A percentile compares a stretch with the other conserved stretches of the same genome.
phyloP scores from a whole-genome alignment of 2,797 vertebrate species.

The Apogon hyalosoma region DNA sequence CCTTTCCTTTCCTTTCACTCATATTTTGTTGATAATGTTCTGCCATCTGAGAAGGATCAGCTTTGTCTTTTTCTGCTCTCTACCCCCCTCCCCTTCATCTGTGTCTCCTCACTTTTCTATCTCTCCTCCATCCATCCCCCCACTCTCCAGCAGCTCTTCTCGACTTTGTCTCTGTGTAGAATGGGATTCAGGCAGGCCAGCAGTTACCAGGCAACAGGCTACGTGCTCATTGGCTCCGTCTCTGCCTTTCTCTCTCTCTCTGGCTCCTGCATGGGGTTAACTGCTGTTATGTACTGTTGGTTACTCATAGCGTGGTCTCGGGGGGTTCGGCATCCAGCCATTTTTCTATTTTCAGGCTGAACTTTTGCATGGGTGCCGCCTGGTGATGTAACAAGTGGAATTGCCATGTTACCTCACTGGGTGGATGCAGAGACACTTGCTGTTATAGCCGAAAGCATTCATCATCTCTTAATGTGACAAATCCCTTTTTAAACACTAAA shows the following conservation, averaged over 20 bases:
- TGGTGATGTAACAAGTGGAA: slow-evolving; percentile 72
- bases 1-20: slow-evolving; percentile 1
- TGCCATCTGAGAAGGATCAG: slow-evolving; percentile 50
- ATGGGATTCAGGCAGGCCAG: slow-evolving; percentile 74
- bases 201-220: slow-evolving; percentile 89
- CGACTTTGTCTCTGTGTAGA: slow-evolving; percentile 69
- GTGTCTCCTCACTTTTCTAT: slow-evolving; percentile 20
- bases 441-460: slow-evolving; percentile 37
- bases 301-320: slow-evolving; percentile 74
- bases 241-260: slow-evolving; percentile 52
- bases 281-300: slow-evolving; percentile 76
- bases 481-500: slow-evolving; percentile 54
- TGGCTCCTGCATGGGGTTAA: slow-evolving; percentile 72
- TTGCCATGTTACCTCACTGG: slow-evolving; percentile 40
- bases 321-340: slow-evolving; percentile 64
- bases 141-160: slow-evolving; percentile 41
- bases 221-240: slow-evolving; percentile 75
- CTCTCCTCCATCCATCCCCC: slow-evolving; percentile 16
- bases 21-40: slow-evolving; percentile 37
- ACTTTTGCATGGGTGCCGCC: slow-evolving; percentile 68
- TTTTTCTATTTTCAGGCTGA: slow-evolving; percentile 77
- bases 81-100: slow-evolving; percentile 8
- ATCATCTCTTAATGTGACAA: slow-evolving; percentile 64
- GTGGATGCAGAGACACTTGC: slow-evolving; percentile 28
- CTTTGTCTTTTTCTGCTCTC: slow-evolving; percentile 46